Evolutionary conservation across 2,888 invertebrate genomes (phyloP).

Genomic region (Phortica magna): DNA sequence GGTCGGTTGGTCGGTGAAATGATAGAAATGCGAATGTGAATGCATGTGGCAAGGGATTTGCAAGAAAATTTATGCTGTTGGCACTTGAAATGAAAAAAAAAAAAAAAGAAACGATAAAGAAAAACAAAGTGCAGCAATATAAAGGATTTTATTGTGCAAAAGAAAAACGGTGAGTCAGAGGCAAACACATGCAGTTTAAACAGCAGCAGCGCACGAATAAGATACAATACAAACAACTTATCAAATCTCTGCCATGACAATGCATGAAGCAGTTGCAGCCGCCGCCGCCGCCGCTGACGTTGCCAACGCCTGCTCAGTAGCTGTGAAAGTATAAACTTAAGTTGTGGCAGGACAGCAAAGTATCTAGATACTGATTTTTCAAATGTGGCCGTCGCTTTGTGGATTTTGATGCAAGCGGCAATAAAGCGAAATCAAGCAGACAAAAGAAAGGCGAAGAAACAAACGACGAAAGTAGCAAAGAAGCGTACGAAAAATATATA

Average conservation of each 20-base stretch:
- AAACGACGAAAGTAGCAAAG: no score
- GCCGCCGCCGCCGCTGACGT: background rate
- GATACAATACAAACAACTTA: constrained; percentile 54
- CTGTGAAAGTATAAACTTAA: background rate
- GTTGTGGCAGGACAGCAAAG: background rate
- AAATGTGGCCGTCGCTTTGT: background rate
- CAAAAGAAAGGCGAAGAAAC: background rate
- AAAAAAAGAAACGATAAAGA: no score
- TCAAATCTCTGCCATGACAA: constrained; percentile 49
- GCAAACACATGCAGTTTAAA: constrained; percentile 40
- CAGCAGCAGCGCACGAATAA: constrained; percentile 49
- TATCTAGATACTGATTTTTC: constrained; percentile 21
- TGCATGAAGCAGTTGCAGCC: constrained; percentile 28
- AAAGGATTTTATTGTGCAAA: constrained; percentile 8
- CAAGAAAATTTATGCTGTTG: constrained; percentile 52
- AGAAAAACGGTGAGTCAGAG: background rate
- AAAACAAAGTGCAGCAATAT: background rate
- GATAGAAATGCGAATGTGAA: background rate
- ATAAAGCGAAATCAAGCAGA: constrained; percentile 36
- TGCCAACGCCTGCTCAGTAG: background rate
- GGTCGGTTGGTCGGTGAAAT: background rate
- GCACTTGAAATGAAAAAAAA: constrained; percentile 48
- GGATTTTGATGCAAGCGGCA: background rate
- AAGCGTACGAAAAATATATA: no score
- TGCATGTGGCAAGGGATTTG: constrained; percentile 40